A percentile compares a stretch with the other conserved stretches of the same genome.
These are phyloP conservation scores for Macrocentrus cingulum DNA, from an alignment of 1,140 invertebrate genomes.

Conservation along the genomic window DNA sequence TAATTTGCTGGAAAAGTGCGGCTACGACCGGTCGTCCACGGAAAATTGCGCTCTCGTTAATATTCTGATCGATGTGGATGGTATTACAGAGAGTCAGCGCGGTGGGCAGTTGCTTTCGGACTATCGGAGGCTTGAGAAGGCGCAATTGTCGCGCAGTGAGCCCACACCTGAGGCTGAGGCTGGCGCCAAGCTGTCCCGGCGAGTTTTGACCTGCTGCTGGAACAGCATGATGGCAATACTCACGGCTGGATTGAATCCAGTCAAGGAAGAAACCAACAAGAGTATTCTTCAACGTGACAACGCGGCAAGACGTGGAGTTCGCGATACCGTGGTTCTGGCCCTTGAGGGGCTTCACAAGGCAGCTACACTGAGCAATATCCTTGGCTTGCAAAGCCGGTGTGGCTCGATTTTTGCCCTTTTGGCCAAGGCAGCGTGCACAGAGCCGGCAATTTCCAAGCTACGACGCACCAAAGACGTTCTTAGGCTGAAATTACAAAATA, in stretches of 20 bases:
- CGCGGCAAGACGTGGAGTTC: constrained; percentile 63
- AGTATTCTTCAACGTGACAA: constrained; percentile 55
- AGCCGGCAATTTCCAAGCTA: constrained; percentile 59
- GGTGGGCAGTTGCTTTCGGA: constrained; percentile 79
- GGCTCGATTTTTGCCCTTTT: constrained; percentile 79
- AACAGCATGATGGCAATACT: constrained; percentile 86
- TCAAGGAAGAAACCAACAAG: constrained; percentile 52
- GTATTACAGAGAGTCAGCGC: constrained; percentile 68
- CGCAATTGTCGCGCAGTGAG: constrained; percentile 65
- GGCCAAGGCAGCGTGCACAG: constrained; percentile 74
- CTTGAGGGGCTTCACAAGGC: constrained; percentile 88
- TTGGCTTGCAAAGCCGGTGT: constrained; percentile 81
- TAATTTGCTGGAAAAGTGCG: constrained; percentile 73
- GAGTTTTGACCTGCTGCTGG: constrained; percentile 89
- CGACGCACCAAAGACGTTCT: constrained; percentile 55
- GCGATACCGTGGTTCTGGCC: constrained; percentile 73
- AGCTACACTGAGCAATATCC: constrained; percentile 71
- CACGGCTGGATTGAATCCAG: constrained; percentile 69
- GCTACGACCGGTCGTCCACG: constrained; percentile 62
- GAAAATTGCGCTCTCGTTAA: constrained; percentile 74
- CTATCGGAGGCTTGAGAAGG: constrained; percentile 78
- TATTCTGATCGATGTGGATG: constrained; percentile 82
- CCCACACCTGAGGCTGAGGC: constrained; percentile 71
- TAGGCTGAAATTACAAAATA: constrained; percentile 53
- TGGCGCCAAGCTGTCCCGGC: constrained; percentile 65